phyloP scores from a whole-genome alignment of 2,113 vertebrate species.

The Alaudala cheleensis region DNA sequence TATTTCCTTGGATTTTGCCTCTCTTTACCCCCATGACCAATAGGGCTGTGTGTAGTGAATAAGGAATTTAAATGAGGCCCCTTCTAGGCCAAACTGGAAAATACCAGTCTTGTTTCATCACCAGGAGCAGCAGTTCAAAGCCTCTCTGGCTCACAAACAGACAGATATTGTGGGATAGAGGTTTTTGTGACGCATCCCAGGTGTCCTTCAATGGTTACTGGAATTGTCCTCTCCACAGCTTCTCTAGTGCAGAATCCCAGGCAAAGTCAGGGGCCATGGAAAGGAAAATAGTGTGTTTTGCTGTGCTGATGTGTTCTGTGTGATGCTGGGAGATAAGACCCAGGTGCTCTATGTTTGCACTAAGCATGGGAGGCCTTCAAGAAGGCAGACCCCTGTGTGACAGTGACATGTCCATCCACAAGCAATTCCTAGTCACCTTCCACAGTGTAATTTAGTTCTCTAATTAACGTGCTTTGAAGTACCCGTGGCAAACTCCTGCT shows the following conservation, averaged over 20 bases:
- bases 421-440: neutral
- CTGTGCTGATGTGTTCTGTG: neutral
- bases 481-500: neutral
- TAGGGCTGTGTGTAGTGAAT: neutral
- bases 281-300: accelerated
- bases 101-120: neutral
- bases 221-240: neutral
- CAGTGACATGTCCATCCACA: neutral
- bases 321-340: neutral
- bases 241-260: neutral
- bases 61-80: neutral
- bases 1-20: neutral
- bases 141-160: neutral
- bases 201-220: neutral
- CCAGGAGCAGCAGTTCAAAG: neutral
- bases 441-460: neutral
- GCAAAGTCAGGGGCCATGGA: neutral
- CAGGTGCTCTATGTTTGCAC: neutral
- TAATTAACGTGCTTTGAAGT: neutral
- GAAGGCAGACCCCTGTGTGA: neutral
- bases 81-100: neutral
- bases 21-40: neutral
- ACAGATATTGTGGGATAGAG: neutral
- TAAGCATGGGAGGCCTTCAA: neutral
- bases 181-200: neutral